Base-by-base conservation (phyloP, 1,140 invertebrate species). In the Hycleus cichorii region DNA sequence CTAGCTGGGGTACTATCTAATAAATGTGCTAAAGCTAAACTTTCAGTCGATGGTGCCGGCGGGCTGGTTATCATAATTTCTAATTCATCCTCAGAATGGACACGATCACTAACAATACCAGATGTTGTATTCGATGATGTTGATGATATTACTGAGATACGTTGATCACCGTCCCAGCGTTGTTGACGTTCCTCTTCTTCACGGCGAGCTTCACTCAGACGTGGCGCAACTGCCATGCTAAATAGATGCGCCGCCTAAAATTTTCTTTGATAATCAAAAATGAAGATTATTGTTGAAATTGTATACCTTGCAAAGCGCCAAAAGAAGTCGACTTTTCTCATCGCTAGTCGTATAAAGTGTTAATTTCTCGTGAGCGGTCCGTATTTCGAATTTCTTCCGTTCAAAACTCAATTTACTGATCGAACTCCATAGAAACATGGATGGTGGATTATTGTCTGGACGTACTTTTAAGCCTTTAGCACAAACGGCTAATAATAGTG, bases 311-410 rank as follows among this genome's bases (percentile, higher is more conserved):
- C 93, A 97, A 12, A 97, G 79, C 10, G 86, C 83, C 57, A 97
- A 80, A 58, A 97, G 77, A 65, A 94, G 85, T 76, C 94, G 89
- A 69, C 92, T 93, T 72, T 95, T 93, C 66, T 93, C 91, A 75
- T 97, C 93, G 69, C 86, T 91, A 12, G 84, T 86, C 10, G 92
- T 91, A 73, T 93, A 96, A 52, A 95, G 84, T 0, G 90, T 90
- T 59, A 95, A 85, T 71, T 94, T 93, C 61, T 88, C 86, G 66
- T 91, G 90, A 27, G 88, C 84, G 3, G 90, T 90, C 45, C 91
- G 83, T 63, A 97, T 94, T 78, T 97, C 93, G 77, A 97, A 97
- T 74, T 96, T 97, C 76, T 95, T 95, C 70, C 93, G 86, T 84
- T 96, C 93, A 75, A 95, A 96, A 72, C 90, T 91, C 6, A 97